Base-by-base conservation (phyloP, 2,797 vertebrate species). In the Allobates femoralis region DNA sequence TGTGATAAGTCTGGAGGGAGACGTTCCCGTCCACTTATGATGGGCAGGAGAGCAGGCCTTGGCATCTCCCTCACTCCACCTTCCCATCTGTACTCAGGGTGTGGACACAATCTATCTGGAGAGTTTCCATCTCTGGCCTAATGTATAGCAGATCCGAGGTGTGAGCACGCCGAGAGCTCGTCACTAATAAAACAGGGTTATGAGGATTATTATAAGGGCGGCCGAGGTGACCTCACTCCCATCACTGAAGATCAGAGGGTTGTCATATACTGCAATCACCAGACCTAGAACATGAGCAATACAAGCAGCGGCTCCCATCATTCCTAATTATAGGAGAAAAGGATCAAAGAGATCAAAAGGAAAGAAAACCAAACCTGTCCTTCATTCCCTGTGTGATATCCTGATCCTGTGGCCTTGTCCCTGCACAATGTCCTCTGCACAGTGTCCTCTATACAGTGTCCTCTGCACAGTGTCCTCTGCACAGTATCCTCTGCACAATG, bases 101-200 rank as follows among this genome's bases (percentile, higher is more conserved):
- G 46, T 53, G 73, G 46, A 76, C 50, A 53, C 6, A 8, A 51
- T 53, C 14, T 28, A 53, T 53, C 23, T 7, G 3, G 3, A n/a
- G 11, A 1, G 8, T 18, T 51, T 26, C 53, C 26, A 53, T 53
- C 46, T 53, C 34, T 5, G 23, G 46, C 23, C 73, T 53, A 51
- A 76, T 76, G 73, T 76, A 76, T 7, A 76, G 46, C 73, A 74
- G 71, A 74, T 74, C 41, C n/a, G 28, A 67, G 18, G 23, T n/a
- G 69, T 73, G 23, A 46, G 69, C 18, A 32, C 30, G 3, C 19
- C 11, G 23, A 73, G 21, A 41, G 21, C 19, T 46, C 69, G 26
- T 6, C 34, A 66, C 12, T 66, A 12, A 66, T 66, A 12, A 11
- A 66, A 3, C 11, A 46, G 3, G 41, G 41, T 46, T 19, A 8